Evolutionary conservation across 2,797 vertebrate genomes (phyloP).

Genomic region (Xenops minutus): DNA sequence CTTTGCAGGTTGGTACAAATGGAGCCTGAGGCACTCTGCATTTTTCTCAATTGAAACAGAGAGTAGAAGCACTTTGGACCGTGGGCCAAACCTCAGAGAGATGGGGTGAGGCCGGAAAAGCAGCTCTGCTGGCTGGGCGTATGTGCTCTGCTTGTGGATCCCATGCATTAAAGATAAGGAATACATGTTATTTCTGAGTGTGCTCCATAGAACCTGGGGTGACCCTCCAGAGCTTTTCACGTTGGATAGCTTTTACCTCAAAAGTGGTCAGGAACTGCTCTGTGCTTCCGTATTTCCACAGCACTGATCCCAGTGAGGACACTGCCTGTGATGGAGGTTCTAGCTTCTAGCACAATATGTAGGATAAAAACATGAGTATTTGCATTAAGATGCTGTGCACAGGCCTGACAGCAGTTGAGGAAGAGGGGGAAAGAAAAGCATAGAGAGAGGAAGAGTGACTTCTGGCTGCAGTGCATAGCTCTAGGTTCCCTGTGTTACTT

Average conservation of each 20-base stretch:
- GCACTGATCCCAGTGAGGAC: accelerated
- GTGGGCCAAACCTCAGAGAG: background rate
- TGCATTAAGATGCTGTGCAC: background rate
- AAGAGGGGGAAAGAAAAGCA: background rate
- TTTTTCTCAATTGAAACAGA: conserved; percentile 56
- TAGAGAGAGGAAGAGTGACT: background rate
- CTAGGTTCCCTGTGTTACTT: background rate
- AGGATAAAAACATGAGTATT: background rate
- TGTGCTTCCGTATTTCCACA: background rate
- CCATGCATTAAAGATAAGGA: background rate
- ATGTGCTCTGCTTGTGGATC: background rate
- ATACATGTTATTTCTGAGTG: background rate
- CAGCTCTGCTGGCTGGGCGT: background rate
- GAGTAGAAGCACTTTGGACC: conserved; percentile 44
- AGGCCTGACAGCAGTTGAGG: background rate
- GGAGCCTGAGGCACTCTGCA: background rate
- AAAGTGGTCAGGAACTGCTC: background rate
- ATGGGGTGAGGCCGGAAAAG: background rate
- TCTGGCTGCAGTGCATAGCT: background rate
- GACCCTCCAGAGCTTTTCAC: background rate
- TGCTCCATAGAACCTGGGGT: background rate
- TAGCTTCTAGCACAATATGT: background rate
- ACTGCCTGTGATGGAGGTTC: background rate
- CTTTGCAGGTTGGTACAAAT: conserved; percentile 27
- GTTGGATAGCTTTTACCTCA: background rate